Percentiles rank a stretch among this genome's conserved stretches.
Conservation (phyloP, 92 coral and sea anemone genomes). For the Epizoanthus illoricatus region DNA sequence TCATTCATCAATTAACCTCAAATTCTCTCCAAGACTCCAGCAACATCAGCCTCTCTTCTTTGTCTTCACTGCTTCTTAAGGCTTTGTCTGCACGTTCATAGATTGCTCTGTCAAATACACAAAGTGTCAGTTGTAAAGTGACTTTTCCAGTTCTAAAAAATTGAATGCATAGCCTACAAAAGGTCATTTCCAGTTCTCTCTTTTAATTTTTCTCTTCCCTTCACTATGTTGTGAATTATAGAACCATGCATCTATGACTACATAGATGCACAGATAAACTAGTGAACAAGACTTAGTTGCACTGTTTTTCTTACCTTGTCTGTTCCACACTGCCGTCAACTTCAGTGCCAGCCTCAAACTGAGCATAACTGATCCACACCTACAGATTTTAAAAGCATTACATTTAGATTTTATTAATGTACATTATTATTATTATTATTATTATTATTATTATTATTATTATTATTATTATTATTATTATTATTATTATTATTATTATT, state of each 20-base stretch:
- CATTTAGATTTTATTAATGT: too few relatives aligned
- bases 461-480: too few relatives aligned
- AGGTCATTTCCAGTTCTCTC: neutral
- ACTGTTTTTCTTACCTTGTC: constrained; percentile 60
- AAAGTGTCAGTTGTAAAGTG: neutral
- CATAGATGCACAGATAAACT: neutral
- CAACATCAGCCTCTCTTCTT: constrained; percentile 94
- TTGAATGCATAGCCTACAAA: neutral
- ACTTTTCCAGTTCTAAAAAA: neutral
- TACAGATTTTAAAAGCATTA: constrained; percentile 6
- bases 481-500: too few relatives aligned
- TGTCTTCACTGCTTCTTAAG: constrained; percentile 74
- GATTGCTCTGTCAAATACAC: constrained; percentile 61
- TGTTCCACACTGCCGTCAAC: constrained; percentile 69
- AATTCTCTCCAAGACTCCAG: constrained; percentile 97
- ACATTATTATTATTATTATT: too few relatives aligned
- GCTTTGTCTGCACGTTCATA: constrained; percentile 88
- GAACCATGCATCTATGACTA: neutral
- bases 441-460: too few relatives aligned
- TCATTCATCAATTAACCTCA: constrained; percentile 59
- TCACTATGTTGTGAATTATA: too few relatives aligned
- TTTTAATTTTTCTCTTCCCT: neutral
- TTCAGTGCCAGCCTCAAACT: constrained; percentile 84
- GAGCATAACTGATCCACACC: constrained; percentile 99
- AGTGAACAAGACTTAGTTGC: too few relatives aligned